A percentile compares a stretch with the other conserved stretches of the same genome.
phyloP scores from a whole-genome alignment of 1,140 invertebrate genomes.

The Hydropsyche tenuis region DNA sequence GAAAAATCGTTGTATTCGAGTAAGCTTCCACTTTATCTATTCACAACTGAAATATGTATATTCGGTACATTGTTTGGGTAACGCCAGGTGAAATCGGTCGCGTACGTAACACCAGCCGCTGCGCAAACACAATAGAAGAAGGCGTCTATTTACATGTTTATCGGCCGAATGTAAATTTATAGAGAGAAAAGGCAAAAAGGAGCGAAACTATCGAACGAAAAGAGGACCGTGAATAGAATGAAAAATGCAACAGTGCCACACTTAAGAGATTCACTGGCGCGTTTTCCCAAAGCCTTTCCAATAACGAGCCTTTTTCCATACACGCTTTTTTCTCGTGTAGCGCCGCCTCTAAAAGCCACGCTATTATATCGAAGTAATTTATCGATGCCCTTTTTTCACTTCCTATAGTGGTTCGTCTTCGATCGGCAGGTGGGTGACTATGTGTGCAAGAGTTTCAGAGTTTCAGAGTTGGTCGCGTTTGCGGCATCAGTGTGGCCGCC shows the following conservation, averaged over 20 bases:
- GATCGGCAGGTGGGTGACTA: too few species aligned
- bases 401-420: too few species aligned
- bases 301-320: neutral
- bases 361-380: neutral
- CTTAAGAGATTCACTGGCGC: constrained; percentile 15
- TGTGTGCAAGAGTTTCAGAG: too few species aligned
- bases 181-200: constrained; percentile 20
- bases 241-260: constrained; percentile 30
- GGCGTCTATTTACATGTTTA: constrained; percentile 46
- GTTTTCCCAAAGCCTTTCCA: constrained; percentile 4
- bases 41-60: neutral
- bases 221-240: constrained; percentile 15
- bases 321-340: neutral
- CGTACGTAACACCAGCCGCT: neutral
- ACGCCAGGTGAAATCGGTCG: neutral
- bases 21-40: neutral
- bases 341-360: neutral
- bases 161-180: constrained; percentile 44
- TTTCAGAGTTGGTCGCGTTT: neutral
- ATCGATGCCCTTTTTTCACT: too few species aligned
- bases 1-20: neutral
- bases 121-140: constrained; percentile 30
- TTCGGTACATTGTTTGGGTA: neutral
- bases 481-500: constrained; percentile 4
- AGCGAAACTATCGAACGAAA: constrained; percentile 23